phyloP scores from a whole-genome alignment of 2,888 invertebrate genomes.

The Caenorhabditis drosophilae region DNA sequence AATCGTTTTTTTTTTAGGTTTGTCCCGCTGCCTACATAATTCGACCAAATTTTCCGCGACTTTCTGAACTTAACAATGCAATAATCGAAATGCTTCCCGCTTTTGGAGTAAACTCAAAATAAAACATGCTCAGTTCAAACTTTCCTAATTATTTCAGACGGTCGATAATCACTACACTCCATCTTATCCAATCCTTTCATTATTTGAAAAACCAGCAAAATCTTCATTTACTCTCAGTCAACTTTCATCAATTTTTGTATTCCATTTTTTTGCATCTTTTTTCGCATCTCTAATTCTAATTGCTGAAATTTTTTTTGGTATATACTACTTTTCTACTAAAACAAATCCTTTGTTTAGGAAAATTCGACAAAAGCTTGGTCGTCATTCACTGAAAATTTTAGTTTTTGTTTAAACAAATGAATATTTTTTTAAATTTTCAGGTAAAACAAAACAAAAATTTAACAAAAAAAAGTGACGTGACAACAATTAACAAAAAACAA shows the following conservation, averaged over 20 bases:
- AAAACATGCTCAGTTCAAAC: neutral
- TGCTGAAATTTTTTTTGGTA: conserved; percentile 20
- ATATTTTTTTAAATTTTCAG: neutral
- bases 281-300: conserved; percentile 16
- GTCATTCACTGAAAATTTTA: no score
- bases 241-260: conserved; percentile 30
- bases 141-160: conserved; percentile 16
- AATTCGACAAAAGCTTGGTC: no score
- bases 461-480: neutral
- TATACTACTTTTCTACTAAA: no score
- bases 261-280: conserved; percentile 26
- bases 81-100: conserved; percentile 34
- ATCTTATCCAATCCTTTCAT: conserved; percentile 24
- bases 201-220: conserved; percentile 23
- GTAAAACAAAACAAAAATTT: neutral
- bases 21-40: conserved; percentile 35
- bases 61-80: conserved; percentile 19
- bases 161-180: conserved; percentile 41
- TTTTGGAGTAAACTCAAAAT: conserved; percentile 12
- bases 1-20: conserved; percentile 8
- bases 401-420: no score
- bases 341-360: no score
- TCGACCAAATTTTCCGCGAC: conserved; percentile 17
- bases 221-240: conserved; percentile 32
- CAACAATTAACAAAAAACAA: neutral